phyloP scores from a whole-genome alignment of 2,888 invertebrate species.

The Drosophila macrospina region DNA sequence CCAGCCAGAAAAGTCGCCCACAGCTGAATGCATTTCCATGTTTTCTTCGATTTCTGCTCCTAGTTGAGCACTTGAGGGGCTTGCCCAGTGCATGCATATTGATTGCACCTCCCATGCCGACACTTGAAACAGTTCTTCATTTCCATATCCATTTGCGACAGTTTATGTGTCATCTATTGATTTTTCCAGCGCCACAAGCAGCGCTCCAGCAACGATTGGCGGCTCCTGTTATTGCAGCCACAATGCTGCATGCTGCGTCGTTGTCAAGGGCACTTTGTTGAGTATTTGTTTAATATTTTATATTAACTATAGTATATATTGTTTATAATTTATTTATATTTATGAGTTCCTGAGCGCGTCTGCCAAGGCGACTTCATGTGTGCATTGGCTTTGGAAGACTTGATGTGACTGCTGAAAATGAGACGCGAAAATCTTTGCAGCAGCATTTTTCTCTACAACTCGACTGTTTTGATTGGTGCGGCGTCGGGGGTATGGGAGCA shows the following conservation, averaged over 20 bases:
- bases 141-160: not conserved
- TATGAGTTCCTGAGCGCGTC: constrained; percentile 58
- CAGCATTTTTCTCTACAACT: constrained; percentile 71
- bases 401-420: constrained; percentile 70
- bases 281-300: constrained; percentile 15
- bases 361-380: constrained; percentile 31
- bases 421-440: constrained; percentile 66
- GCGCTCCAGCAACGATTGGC: not conserved
- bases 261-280: constrained; percentile 26
- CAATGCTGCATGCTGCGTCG: constrained; percentile 6
- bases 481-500: not conserved
- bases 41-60: constrained; percentile 22
- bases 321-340: constrained; percentile 33
- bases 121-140: constrained; percentile 31
- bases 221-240: not conserved
- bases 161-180: constrained; percentile 56
- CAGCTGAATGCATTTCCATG: constrained; percentile 38
- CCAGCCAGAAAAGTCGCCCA: constrained; percentile 33
- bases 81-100: constrained; percentile 32
- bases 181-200: constrained; percentile 57
- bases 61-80: constrained; percentile 58
- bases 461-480: constrained; percentile 53
- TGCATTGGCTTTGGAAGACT: constrained; percentile 83
- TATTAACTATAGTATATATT: constrained; percentile 1
- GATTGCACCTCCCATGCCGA: constrained; percentile 35